Base-by-base conservation (phyloP, 2,888 invertebrate species). In the Oscheius sp. region DNA sequence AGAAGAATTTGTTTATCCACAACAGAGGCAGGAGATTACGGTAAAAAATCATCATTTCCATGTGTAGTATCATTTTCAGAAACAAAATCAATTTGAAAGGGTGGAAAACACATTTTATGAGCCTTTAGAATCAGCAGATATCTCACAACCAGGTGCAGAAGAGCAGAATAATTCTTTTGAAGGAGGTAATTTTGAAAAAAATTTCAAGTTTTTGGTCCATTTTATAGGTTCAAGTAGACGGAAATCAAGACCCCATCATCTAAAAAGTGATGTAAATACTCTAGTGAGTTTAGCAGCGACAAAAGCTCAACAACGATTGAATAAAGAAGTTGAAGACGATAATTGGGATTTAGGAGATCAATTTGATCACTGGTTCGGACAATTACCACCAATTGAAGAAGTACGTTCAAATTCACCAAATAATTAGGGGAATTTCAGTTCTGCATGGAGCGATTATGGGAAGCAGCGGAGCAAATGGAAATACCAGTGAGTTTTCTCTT, bases 181-280 rank as follows among this genome's bases (percentile, higher is more conserved):
- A 45, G 63, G 23, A 1, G 35, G 58, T 35, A 58, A 27, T 18
- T 7, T 43, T 13, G 49, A 18, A 13, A 2, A 18, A 1, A 6
- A 2, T 61, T 61, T 58, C 27, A 7, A 12, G 12, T 13, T 13
- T 16, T 56, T 27, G n/a, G 9, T 25, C 27, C 27, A 18, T n/a
- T 41, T 45, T 45, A 3, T 43, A 63, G 63, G 63, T 23, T 43
- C 46, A 41, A 63, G 45, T 45, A 63, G 45, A 23, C n/a, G 63
- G 21, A 63, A 63, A 45, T 63, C 63, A 6, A 63, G 45, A 45
- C 63, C 63, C 5, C 35, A 18, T 23, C 41, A 21, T 16, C 21
- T 18, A 16, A 23, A 27, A 58, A 58, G 18, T 3, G 35, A 25
- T 9, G 18, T 29, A 29, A 35, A 58, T 7, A 58, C 29, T 29